phyloP scores from a whole-genome alignment of 2,113 vertebrate species.

The Xiphorhynchus elegans region DNA sequence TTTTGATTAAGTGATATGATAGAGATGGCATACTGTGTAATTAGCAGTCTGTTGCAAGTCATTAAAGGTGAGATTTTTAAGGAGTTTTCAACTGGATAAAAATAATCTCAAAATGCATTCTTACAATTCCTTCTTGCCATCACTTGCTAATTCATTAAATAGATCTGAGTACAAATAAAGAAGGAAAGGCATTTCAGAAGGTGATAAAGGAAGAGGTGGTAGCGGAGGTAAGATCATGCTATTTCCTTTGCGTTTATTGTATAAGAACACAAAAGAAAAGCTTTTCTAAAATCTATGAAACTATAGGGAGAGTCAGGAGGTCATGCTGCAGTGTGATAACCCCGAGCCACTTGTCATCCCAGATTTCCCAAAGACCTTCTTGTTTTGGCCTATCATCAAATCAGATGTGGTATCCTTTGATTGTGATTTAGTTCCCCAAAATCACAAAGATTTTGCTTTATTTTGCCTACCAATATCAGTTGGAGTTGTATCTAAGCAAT shows the following conservation, averaged over 20 bases:
- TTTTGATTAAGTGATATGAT: background rate
- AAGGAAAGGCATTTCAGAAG: background rate
- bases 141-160: background rate
- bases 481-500: background rate
- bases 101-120: background rate
- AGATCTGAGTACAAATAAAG: background rate
- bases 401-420: background rate
- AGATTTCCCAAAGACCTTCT: background rate
- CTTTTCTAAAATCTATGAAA: background rate
- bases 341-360: background rate
- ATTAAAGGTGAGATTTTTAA: background rate
- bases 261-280: background rate
- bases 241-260: background rate
- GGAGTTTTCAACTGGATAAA: background rate
- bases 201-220: background rate
- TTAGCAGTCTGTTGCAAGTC: background rate
- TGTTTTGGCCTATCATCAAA: background rate
- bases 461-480: background rate
- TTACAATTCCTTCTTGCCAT: background rate
- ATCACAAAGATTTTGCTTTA: background rate
- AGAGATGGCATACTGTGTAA: background rate
- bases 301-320: background rate
- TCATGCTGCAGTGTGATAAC: background rate
- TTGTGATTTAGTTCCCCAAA: background rate
- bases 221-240: background rate